Percentiles rank a stretch among this genome's conserved stretches.
Evolutionary conservation across 2,888 invertebrate genomes (phyloP).

Genomic region (Globia sparganii): DNA sequence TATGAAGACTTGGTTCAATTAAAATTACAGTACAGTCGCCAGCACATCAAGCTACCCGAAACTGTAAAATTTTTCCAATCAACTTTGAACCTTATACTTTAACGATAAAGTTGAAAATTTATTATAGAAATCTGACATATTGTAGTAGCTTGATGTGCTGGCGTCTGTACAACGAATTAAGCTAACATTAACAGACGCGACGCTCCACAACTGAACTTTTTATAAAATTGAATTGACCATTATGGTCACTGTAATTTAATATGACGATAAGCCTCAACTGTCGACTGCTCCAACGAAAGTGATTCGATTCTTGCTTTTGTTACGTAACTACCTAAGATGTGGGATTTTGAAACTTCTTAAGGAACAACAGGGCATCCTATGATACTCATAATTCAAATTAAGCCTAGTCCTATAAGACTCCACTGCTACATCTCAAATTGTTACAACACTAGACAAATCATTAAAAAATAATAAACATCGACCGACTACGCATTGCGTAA

Average conservation of each 20-base stretch:
- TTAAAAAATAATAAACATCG: too few relatives aligned
- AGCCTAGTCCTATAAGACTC: conserved; percentile 61
- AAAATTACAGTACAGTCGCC: too few relatives aligned
- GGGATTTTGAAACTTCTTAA: background rate
- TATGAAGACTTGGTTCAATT: too few relatives aligned
- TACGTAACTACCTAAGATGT: conserved; percentile 9
- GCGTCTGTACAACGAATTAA: background rate
- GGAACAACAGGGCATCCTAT: background rate
- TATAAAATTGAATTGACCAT: background rate
- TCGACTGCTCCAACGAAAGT: background rate
- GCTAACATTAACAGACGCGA: background rate
- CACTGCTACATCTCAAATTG: conserved; percentile 49
- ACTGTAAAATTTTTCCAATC: too few relatives aligned
- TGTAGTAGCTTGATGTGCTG: too few relatives aligned
- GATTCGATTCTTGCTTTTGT: background rate
- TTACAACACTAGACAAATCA: conserved; percentile 35
- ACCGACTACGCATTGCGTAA: background rate
- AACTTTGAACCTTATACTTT: too few relatives aligned
- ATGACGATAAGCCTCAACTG: background rate
- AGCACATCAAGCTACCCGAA: too few relatives aligned
- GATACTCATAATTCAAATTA: background rate
- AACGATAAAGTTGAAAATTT: too few relatives aligned
- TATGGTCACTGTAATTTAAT: too few relatives aligned
- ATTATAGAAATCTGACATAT: too few relatives aligned
- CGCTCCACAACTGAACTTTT: background rate